Percentiles rank a stretch among this genome's conserved stretches.
Conservation (phyloP, 1,140 invertebrate species). For the Drosophila yakuba region DNA sequence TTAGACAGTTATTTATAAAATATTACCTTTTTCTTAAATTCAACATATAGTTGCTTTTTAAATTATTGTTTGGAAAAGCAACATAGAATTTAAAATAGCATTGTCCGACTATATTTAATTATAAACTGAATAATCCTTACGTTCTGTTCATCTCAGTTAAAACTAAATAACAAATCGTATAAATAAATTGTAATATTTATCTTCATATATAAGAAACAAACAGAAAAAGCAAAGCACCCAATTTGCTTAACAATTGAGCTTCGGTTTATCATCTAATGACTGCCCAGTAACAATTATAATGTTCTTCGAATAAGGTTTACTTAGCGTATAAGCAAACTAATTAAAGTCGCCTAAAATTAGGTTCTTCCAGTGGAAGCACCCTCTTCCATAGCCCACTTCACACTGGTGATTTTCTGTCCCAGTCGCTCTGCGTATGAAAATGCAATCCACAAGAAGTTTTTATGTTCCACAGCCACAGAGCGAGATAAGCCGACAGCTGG, state of each 20-base stretch:
- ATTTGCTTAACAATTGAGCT: not conserved
- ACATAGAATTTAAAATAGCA: no score
- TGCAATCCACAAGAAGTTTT: conserved; percentile 58
- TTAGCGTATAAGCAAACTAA: conserved; percentile 51
- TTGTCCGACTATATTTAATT: no score
- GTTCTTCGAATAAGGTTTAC: conserved; percentile 2
- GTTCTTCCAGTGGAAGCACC: conserved; percentile 13
- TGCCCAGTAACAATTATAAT: not conserved
- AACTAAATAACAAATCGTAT: no score
- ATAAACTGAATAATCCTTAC: no score
- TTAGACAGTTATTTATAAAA: no score
- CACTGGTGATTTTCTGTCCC: not conserved
- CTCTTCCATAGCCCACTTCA: conserved; percentile 1
- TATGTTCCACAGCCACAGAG: conserved; percentile 64
- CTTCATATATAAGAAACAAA: no score
- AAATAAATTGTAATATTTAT: no score
- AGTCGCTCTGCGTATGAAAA: conserved; percentile 33
- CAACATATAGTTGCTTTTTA: no score
- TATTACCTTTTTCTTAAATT: no score
- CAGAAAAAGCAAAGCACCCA: no score
- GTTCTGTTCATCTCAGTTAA: no score
- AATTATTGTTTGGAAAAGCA: no score
- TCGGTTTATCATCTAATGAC: conserved; percentile 1
- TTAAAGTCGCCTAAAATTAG: conserved; percentile 58
- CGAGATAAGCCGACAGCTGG: conserved; percentile 49